Base-by-base conservation (phyloP, 2,797 vertebrate genomes). In the Discoglossus pictus region DNA sequence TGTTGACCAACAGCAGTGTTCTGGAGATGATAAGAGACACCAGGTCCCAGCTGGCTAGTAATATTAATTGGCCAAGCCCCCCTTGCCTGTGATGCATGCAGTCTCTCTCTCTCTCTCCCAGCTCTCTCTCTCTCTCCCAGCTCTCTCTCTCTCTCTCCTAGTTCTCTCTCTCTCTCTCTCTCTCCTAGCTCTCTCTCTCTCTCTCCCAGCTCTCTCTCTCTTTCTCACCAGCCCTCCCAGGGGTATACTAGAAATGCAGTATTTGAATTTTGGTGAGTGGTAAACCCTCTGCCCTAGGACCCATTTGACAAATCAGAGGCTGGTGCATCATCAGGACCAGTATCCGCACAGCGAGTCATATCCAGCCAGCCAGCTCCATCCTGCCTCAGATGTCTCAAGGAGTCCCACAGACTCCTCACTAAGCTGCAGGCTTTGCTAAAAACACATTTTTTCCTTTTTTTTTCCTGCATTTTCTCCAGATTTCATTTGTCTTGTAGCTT, bases 251-350 rank as follows among this genome's bases (percentile, higher is more conserved):
- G 86, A 88, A 85, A 88, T 79, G 79, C 84, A 79, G 80, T 81
- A 82, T 89, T 86, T 88, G 84, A 90, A 90, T 91, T 87, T 88
- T 86, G 87, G 84, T 87, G 86, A 87, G 84, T 84, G 84, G 83
- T 80, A 87, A 79, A 82, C 87, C 78, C 80, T 78, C 84, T 88
- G 83, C 81, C 84, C 82, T 84, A 84, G 87, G 88, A 89, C 85
- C 87, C 85, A 82, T 86, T 88, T 88, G 88, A 92, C 88, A 89
- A 89, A 90, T 90, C 88, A 90, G 84, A 86, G 86, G 78, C 79
- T 77, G n/a, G 69, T 73, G 76, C 80, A 84, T 82, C 84, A 79
- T 83, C 88, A 79, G 79, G 78, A 80, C 76, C 83, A 78, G 77
- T n/a, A n/a, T n/a, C 74, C 78, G 83, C n/a, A 80, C 79, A 15